These are phyloP conservation scores for Entomyzon cyanotis DNA, from an alignment of 2,113 vertebrate genomes.

Conservation along the genomic window DNA sequence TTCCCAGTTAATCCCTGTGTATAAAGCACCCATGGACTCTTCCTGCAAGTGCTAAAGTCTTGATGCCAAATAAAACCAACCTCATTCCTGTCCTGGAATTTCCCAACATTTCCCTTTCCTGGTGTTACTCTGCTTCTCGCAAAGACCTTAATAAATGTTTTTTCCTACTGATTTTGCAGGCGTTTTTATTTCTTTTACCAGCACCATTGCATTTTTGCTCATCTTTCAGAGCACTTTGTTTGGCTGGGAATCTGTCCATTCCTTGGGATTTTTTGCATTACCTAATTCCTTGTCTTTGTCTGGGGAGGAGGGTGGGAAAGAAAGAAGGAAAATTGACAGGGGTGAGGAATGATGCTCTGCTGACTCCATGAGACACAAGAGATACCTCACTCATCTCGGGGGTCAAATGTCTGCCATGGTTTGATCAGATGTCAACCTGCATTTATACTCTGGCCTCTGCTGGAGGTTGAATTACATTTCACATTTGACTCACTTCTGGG, in stretches of 20 bases:
- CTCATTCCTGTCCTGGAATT: background rate
- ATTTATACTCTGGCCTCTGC: constrained; percentile 82
- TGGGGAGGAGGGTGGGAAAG: background rate
- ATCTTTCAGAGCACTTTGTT: background rate
- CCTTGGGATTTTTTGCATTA: background rate
- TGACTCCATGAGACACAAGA: constrained; percentile 62
- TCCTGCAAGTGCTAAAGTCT: background rate
- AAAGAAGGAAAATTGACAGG: constrained; percentile 2
- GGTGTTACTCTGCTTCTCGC: background rate
- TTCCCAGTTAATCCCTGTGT: background rate
- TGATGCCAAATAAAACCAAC: background rate
- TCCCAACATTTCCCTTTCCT: background rate
- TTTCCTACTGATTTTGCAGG: background rate
- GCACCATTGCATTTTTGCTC: background rate
- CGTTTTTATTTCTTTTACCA: background rate
- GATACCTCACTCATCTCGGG: constrained; percentile 79
- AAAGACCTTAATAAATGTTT: background rate
- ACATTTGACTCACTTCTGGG: constrained; percentile 79
- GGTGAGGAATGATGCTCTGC: constrained; percentile 60
- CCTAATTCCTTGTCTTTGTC: background rate
- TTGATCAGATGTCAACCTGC: constrained; percentile 82
- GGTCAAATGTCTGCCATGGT: constrained; percentile 78
- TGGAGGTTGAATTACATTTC: constrained; percentile 85
- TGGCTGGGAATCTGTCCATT: background rate
- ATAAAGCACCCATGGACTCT: background rate